These are phyloP conservation scores for Drosophila niveifrons DNA, from an alignment of 2,888 invertebrate species.

Conservation along the genomic window DNA sequence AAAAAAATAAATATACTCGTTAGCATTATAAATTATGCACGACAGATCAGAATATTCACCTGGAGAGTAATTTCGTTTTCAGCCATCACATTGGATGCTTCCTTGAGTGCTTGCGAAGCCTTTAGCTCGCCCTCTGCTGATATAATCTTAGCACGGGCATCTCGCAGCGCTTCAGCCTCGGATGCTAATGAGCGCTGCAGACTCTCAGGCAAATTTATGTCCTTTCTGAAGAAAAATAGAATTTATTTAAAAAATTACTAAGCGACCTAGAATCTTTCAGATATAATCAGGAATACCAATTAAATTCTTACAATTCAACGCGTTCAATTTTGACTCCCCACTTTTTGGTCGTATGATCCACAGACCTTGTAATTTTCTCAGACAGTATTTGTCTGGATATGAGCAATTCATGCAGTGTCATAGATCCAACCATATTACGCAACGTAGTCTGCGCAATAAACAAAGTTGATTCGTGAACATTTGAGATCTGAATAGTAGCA, in stretches of 20 bases:
- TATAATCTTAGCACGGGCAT: constrained; percentile 80
- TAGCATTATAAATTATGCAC: too few species aligned
- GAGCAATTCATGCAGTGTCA: constrained; percentile 94
- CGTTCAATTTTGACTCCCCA: constrained; percentile 97
- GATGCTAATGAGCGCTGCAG: constrained; percentile 77
- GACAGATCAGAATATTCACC: constrained; percentile 39
- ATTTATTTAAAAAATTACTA: not conserved
- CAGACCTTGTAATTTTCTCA: constrained; percentile 91
- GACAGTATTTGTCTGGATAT: constrained; percentile 95
- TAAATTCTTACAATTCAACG: constrained; percentile 91
- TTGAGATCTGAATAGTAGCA: constrained; percentile 89
- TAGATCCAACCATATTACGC: constrained; percentile 95
- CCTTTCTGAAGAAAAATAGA: constrained; percentile 60
- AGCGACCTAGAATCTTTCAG: not conserved
- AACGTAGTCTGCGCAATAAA: constrained; percentile 93
- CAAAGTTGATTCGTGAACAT: constrained; percentile 88
- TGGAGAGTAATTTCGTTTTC: constrained; percentile 75
- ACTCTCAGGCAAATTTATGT: constrained; percentile 68
- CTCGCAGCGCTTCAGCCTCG: constrained; percentile 78
- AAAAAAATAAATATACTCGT: not conserved
- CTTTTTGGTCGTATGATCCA: constrained; percentile 94
- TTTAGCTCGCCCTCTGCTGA: constrained; percentile 78
- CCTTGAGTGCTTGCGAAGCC: constrained; percentile 72
- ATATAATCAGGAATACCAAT: constrained; percentile 6
- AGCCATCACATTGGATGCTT: constrained; percentile 80